Evolutionary conservation across 2,888 invertebrate species (phyloP).

Genomic region (Ophraella communa): DNA sequence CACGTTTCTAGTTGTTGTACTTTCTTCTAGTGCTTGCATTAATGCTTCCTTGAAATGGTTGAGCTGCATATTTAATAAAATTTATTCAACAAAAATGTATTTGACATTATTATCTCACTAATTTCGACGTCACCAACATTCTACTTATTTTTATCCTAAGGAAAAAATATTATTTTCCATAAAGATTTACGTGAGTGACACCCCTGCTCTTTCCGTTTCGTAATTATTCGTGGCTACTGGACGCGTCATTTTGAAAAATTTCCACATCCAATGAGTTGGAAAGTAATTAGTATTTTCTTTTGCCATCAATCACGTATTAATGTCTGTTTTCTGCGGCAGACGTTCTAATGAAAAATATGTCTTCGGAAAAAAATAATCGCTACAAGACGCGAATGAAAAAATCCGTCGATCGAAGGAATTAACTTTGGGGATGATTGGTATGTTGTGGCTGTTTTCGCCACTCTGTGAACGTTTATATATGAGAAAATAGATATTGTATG

Average conservation of each 20-base stretch:
- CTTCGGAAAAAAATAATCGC: neutral
- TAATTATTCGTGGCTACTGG: neutral
- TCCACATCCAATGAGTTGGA: conserved; percentile 1
- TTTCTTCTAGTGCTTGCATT: no score
- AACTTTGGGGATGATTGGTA: no score
- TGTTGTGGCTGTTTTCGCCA: no score
- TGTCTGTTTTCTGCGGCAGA: neutral
- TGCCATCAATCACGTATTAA: conserved; percentile 1
- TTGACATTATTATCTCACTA: conserved; percentile 1
- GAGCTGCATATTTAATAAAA: no score
- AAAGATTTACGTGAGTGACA: conserved; percentile 9
- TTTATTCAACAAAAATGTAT: neutral
- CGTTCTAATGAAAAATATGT: neutral
- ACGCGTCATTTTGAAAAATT: neutral
- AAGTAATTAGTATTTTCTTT: conserved; percentile 7
- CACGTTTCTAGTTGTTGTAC: no score
- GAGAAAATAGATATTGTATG: no score
- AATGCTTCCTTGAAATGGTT: no score
- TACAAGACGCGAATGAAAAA: neutral
- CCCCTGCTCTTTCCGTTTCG: neutral
- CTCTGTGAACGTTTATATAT: no score
- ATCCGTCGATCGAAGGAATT: neutral
- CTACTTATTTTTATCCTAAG: neutral
- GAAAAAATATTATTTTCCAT: neutral
- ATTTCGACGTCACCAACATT: neutral